These are phyloP conservation scores for Linnaemya vulpina DNA, from an alignment of 2,888 invertebrate genomes.

Conservation along the genomic window DNA sequence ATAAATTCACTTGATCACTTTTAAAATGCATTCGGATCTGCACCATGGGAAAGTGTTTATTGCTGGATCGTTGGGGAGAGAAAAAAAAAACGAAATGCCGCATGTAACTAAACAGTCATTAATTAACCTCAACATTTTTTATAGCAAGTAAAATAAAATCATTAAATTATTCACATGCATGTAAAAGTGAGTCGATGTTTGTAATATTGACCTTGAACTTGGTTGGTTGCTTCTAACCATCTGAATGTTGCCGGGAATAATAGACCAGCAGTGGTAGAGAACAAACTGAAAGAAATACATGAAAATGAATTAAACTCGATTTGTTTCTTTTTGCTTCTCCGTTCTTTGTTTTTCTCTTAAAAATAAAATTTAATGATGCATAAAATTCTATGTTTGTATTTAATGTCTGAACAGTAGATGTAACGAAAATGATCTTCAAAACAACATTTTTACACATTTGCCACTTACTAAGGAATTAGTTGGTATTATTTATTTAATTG, in stretches of 20 bases:
- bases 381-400: constrained; percentile 41
- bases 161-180: constrained; percentile 49
- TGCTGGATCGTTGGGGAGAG: not conserved
- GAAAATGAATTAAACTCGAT: constrained; percentile 61
- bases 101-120: constrained; percentile 28
- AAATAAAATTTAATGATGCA: constrained; percentile 61
- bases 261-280: not conserved
- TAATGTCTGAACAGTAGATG: constrained; percentile 42
- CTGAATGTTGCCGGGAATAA: constrained; percentile 22
- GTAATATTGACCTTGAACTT: constrained; percentile 69
- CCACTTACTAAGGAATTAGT: not conserved
- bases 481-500: not conserved
- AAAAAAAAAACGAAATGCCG: constrained; percentile 10
- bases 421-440: constrained; percentile 25
- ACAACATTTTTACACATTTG: constrained; percentile 18
- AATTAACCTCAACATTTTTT: constrained; percentile 62
- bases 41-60: constrained; percentile 61
- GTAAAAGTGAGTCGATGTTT: constrained; percentile 30
- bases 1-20: constrained; percentile 51
- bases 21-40: constrained; percentile 38
- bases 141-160: constrained; percentile 32
- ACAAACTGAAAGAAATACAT: constrained; percentile 29
- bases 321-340: constrained; percentile 19
- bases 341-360: not conserved
- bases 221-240: constrained; percentile 31